These are phyloP conservation scores for Denticeps clupeoides DNA, from an alignment of 2,797 vertebrate species.

Conservation along the genomic window DNA sequence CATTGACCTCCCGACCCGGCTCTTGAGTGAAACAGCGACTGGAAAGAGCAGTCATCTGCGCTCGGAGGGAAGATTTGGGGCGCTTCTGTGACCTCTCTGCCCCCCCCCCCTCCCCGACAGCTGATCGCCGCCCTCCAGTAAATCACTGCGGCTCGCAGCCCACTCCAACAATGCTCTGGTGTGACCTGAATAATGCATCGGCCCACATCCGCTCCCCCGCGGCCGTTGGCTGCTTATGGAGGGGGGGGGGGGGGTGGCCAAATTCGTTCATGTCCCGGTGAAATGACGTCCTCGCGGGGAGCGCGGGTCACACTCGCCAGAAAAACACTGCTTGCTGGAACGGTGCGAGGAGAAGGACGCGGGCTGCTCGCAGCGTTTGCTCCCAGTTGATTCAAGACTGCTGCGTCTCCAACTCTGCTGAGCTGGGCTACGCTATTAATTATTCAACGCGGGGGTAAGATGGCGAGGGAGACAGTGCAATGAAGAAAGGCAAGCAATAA, in stretches of 20 bases:
- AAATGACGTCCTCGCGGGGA: too few species aligned
- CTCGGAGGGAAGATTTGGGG: background rate
- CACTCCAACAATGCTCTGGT: background rate
- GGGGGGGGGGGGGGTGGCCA: conserved; percentile 27
- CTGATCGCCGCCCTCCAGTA: background rate
- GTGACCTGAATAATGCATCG: background rate
- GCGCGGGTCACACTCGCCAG: too few species aligned
- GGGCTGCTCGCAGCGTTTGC: background rate
- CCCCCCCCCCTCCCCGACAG: background rate
- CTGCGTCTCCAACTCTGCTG: conserved; percentile 8
- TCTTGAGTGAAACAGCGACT: too few species aligned
- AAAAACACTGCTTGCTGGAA: conserved; percentile 2
- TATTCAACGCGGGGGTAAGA: conserved; percentile 18
- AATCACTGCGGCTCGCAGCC: conserved; percentile 1
- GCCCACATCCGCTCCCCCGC: background rate
- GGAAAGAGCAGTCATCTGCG: too few species aligned
- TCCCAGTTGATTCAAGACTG: background rate
- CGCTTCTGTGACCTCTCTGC: background rate
- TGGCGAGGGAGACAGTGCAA: conserved; percentile 12
- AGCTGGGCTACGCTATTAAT: conserved; percentile 19
- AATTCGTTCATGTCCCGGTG: too few species aligned
- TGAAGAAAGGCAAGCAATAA: conserved; percentile 6
- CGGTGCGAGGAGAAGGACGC: background rate
- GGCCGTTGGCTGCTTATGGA: background rate
- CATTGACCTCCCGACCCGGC: too few species aligned